Base-by-base conservation (phyloP, 2,113 vertebrate species). In the Toxotes jaculatrix region DNA sequence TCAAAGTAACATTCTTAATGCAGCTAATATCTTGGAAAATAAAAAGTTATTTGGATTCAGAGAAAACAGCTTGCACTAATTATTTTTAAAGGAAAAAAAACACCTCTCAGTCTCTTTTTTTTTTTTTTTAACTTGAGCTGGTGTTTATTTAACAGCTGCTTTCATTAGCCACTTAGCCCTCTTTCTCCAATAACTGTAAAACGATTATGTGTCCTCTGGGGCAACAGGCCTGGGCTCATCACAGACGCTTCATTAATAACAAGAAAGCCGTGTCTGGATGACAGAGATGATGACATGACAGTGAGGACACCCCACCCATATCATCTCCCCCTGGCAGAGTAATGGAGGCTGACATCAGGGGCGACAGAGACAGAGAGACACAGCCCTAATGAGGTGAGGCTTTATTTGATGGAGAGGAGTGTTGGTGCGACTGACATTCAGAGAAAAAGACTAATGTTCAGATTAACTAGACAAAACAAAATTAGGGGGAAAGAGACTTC, bases 131-230 rank as follows among this genome's bases (percentile, higher is more conserved):
- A 88, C 63, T 57, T 51, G 49, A 86, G 74, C 84, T 56, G 45
- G 87, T 93, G 89, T 95, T 94, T 94, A 92, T 92, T 88, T 90
- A 93, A 93, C 81, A 81, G 84, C 86, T 51, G 38, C 72, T 87
- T 93, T 92, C 88, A 93, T 91, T 91, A 92, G 87, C 79, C 83
- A 82, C 86, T 91, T 87, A 90, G 81, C 85, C 85, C 65, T 69
- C 72, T 87, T 85, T 75, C 79, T 79, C 63, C 77, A 89, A 88
- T 84, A 92, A 90, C 89, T 84, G 80, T 89, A 82, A 94, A 93
- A 92, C 45, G 4, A 88, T 93, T 87, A 91, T 85, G 74, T 70
- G 76, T 82, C 78, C 83, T 84, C 63, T 63, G 87, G 86, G 78
- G 87, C 81, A 69, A 32, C 87, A 85, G 85, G 82, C 74, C 81